A percentile compares a stretch with the other conserved stretches of the same genome.
Evolutionary conservation across 2,113 vertebrate genomes (phyloP).

Genomic region (Piaya cayana): DNA sequence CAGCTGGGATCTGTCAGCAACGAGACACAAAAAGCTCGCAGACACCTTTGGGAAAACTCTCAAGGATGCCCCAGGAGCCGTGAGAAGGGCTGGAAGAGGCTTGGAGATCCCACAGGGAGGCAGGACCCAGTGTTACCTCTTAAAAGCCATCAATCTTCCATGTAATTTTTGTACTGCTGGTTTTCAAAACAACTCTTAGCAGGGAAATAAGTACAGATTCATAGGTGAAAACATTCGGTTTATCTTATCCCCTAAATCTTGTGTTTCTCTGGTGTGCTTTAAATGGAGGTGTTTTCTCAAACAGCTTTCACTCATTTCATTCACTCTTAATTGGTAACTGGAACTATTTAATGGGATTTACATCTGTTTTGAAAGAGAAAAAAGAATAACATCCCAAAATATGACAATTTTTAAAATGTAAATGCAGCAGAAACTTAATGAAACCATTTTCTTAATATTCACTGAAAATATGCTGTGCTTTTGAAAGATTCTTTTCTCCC

Average conservation of each 20-base stretch:
- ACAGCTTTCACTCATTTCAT: neutral
- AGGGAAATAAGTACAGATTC: rapidly evolving
- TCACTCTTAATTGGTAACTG: neutral
- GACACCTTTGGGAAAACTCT: neutral
- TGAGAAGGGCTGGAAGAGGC: neutral
- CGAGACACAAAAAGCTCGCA: rapidly evolving
- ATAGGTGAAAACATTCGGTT: neutral
- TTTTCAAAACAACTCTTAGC: rapidly evolving
- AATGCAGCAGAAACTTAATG: neutral
- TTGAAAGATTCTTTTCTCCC: neutral
- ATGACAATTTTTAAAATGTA: neutral
- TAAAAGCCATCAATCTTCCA: rapidly evolving
- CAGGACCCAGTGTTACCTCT: neutral
- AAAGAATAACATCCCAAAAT: neutral
- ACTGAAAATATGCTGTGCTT: neutral
- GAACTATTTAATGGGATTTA: neutral
- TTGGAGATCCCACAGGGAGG: rapidly evolving
- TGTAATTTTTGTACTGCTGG: rapidly evolving
- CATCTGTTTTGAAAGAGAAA: neutral
- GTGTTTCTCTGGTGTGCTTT: neutral
- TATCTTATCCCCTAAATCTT: neutral
- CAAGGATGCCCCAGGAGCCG: neutral
- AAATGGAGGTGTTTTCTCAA: neutral
- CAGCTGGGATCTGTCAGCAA: rapidly evolving
- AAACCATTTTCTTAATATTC: neutral